These are phyloP conservation scores for Strix uralensis DNA, from an alignment of 2,113 vertebrate species.

Conservation along the genomic window DNA sequence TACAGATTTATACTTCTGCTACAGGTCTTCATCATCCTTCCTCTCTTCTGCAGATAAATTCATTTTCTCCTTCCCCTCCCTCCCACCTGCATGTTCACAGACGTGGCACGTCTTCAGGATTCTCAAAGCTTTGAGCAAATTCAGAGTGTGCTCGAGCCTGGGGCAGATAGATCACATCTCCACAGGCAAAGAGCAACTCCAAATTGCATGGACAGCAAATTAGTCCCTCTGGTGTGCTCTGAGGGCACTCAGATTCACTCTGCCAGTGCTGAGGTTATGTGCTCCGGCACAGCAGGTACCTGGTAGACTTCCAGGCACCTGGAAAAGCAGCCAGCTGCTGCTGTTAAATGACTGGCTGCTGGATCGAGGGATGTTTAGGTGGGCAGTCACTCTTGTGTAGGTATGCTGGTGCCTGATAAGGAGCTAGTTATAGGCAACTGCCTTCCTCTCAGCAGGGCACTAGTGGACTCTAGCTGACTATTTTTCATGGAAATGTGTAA, in stretches of 20 bases:
- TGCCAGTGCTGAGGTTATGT: neutral
- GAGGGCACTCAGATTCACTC: neutral
- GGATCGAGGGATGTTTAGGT: neutral
- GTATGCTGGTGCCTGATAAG: neutral
- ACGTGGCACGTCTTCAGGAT: accelerated
- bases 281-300: neutral
- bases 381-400: neutral
- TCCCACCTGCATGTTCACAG: neutral
- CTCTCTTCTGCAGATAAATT: neutral
- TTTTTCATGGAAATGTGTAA: neutral
- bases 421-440: neutral
- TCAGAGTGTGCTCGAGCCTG: accelerated
- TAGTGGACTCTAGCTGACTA: neutral
- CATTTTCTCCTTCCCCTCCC: neutral
- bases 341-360: neutral
- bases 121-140: neutral
- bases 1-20: neutral
- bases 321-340: neutral
- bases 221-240: neutral
- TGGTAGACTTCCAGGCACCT: neutral
- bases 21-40: neutral
- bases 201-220: neutral
- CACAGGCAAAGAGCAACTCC: neutral
- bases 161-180: neutral
- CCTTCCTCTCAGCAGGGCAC: neutral